Evolutionary conservation across 2,797 vertebrate species (phyloP).

Genomic region (Pagetopsis macropterus): DNA sequence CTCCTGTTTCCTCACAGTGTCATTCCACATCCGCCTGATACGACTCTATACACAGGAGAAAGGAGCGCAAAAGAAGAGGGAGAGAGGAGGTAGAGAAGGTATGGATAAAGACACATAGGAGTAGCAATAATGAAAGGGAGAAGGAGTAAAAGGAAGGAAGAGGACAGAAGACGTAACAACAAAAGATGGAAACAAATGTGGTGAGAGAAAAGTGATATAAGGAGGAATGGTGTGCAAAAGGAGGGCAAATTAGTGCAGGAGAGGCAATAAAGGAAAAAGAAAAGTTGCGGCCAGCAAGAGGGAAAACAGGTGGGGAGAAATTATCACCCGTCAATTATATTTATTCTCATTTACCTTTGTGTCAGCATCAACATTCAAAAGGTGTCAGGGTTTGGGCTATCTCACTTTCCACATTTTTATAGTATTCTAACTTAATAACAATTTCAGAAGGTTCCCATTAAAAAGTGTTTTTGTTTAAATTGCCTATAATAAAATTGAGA

Average conservation of each 20-base stretch:
- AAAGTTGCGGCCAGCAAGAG: constrained; percentile 48
- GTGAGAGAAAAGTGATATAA: constrained; percentile 48
- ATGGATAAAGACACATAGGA: constrained; percentile 28
- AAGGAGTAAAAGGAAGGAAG: constrained; percentile 22
- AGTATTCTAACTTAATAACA: not conserved
- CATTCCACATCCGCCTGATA: constrained; percentile 99
- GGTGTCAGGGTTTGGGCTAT: constrained; percentile 60
- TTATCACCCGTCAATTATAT: constrained; percentile 58
- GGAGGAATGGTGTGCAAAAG: constrained; percentile 51
- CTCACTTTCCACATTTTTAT: constrained; percentile 59
- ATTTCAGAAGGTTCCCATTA: not conserved
- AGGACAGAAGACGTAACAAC: constrained; percentile 31
- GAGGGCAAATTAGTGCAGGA: constrained; percentile 67
- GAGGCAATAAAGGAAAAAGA: constrained; percentile 54
- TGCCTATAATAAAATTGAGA: not conserved
- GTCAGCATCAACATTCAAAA: constrained; percentile 42
- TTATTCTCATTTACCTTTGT: constrained; percentile 42
- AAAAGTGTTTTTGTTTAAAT: not conserved
- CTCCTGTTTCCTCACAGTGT: constrained; percentile 98
- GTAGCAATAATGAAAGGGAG: constrained; percentile 21
- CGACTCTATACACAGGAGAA: constrained; percentile 86
- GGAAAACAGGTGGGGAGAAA: constrained; percentile 46
- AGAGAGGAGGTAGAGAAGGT: constrained; percentile 10
- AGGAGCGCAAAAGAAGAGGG: constrained; percentile 28
- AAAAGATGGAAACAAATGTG: constrained; percentile 45